phyloP scores from a whole-genome alignment of 2,888 invertebrate genomes.

The Lasius platythorax region DNA sequence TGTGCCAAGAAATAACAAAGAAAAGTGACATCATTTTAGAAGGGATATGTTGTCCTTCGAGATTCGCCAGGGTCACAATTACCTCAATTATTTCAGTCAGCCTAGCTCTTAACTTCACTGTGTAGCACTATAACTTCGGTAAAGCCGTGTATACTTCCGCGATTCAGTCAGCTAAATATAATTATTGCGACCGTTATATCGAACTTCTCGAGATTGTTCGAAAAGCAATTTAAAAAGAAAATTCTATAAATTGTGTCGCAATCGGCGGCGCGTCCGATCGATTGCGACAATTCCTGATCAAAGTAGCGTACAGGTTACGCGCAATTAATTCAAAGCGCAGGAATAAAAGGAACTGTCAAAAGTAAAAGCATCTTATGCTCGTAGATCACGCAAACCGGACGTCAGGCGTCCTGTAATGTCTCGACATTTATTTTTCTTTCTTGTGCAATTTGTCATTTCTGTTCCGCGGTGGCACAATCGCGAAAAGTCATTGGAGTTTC shows the following conservation, averaged over 20 bases:
- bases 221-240: not conserved
- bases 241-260: conserved; percentile 11
- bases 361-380: conserved; percentile 63
- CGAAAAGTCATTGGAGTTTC: conserved; percentile 48
- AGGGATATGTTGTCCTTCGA: conserved; percentile 76
- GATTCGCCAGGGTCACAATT: conserved; percentile 76
- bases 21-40: conserved; percentile 68
- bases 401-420: conserved; percentile 58
- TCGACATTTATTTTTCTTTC: conserved; percentile 39
- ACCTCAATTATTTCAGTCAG: conserved; percentile 80
- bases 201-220: not conserved
- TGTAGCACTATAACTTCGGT: conserved; percentile 49
- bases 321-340: conserved; percentile 47
- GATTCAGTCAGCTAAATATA: conserved; percentile 2
- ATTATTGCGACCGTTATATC: conserved; percentile 10
- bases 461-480: conserved; percentile 32
- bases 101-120: conserved; percentile 8
- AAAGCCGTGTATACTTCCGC: conserved; percentile 50
- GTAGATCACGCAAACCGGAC: conserved; percentile 65
- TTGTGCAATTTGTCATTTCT: conserved; percentile 46
- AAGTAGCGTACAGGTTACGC: conserved; percentile 21
- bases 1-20: conserved; percentile 54
- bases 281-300: conserved; percentile 44
- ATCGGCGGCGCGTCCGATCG: not conserved
- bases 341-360: conserved; percentile 53